A percentile compares a stretch with the other conserved stretches of the same genome.
Evolutionary conservation across 2,113 vertebrate species (phyloP).

Genomic region (Tachuris rubrigastra): DNA sequence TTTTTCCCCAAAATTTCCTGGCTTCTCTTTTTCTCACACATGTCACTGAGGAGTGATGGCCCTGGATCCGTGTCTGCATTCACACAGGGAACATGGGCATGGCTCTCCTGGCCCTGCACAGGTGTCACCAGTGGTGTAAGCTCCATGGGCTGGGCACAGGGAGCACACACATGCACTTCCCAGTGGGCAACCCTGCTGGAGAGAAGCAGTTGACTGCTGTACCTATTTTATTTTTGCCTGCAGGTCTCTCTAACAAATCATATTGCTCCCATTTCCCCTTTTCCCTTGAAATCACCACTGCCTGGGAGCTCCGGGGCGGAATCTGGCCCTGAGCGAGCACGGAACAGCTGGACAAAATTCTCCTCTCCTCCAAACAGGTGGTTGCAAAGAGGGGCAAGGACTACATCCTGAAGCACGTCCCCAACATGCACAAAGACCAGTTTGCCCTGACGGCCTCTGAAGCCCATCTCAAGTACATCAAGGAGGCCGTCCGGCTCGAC

Average conservation of each 20-base stretch:
- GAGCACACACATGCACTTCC: background rate
- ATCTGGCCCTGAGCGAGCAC: accelerated
- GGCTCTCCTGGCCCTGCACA: background rate
- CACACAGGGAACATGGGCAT: accelerated
- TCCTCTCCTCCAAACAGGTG: constrained; percentile 77
- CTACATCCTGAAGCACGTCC: constrained; percentile 97
- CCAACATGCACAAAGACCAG: constrained; percentile 99
- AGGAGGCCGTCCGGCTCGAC: constrained; percentile 92
- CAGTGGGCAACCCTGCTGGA: background rate
- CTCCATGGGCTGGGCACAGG: accelerated
- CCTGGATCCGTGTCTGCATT: accelerated
- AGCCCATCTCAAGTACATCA: constrained; percentile 96
- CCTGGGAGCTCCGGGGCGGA: accelerated
- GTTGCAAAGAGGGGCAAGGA: constrained; percentile 93
- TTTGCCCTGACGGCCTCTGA: constrained; percentile 94
- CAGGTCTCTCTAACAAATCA: accelerated
- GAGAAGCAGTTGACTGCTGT: accelerated
- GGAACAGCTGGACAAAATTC: background rate
- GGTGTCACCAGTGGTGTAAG: background rate
- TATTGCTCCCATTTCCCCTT: background rate
- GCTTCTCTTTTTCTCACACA: accelerated
- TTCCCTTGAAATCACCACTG: accelerated
- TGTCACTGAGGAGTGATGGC: accelerated
- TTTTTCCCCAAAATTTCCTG: background rate
- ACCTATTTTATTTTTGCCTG: background rate